Evolutionary conservation across 2,888 invertebrate species (phyloP).

Genomic region (Esperia sulphurella): DNA sequence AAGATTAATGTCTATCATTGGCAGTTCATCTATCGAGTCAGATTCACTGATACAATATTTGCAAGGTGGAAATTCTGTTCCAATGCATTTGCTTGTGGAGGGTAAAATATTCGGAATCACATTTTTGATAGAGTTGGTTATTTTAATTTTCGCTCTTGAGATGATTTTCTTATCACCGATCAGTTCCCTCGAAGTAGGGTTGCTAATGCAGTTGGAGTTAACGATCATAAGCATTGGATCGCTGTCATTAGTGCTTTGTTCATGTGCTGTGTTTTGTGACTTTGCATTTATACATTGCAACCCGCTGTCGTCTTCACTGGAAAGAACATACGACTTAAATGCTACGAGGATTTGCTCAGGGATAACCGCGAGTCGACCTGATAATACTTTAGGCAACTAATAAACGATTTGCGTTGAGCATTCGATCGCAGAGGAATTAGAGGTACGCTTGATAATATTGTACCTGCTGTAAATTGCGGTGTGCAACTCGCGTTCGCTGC

Average conservation of each 20-base stretch:
- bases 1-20: constrained; percentile 45
- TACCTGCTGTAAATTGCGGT: constrained; percentile 44
- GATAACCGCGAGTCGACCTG: constrained; percentile 19
- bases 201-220: constrained; percentile 37
- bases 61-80: constrained; percentile 16
- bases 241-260: constrained; percentile 18
- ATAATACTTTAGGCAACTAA: constrained; percentile 38
- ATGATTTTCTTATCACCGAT: constrained; percentile 26
- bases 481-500: constrained; percentile 35
- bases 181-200: constrained; percentile 39
- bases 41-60: constrained; percentile 19
- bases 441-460: constrained; percentile 38
- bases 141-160: constrained; percentile 21
- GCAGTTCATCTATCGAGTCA: constrained; percentile 38
- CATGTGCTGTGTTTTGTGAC: constrained; percentile 14
- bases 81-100: constrained; percentile 38
- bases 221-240: constrained; percentile 43
- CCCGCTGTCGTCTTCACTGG: constrained; percentile 42
- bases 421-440: constrained; percentile 25
- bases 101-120: constrained; percentile 30
- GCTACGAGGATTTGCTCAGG: constrained; percentile 24
- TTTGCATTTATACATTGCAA: constrained; percentile 23
- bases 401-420: constrained; percentile 36
- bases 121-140: constrained; percentile 26
- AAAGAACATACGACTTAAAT: constrained; percentile 46